phyloP scores from a whole-genome alignment of 2,113 vertebrate genomes.

The Thymallus thymallus region DNA sequence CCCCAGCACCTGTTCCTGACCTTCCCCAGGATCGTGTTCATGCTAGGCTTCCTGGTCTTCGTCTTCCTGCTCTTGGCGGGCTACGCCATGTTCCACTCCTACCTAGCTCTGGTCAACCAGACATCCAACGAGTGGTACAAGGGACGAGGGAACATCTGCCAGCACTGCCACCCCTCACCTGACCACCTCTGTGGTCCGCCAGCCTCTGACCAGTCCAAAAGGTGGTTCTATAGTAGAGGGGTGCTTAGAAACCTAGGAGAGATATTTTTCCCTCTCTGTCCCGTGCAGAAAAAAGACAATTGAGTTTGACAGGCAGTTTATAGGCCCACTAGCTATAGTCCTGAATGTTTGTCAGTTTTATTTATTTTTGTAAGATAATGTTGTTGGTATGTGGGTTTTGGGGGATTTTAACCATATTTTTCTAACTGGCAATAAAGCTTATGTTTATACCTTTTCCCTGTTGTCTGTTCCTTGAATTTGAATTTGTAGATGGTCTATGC shows the following conservation, averaged over 20 bases:
- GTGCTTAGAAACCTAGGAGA: constrained; percentile 81
- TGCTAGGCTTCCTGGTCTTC: constrained; percentile 87
- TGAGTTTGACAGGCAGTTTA: constrained; percentile 8
- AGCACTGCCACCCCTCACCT: constrained; percentile 64
- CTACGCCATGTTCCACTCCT: constrained; percentile 82
- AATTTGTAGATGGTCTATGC: too few relatives aligned
- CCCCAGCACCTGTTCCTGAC: constrained; percentile 90
- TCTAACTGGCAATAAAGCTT: neutral
- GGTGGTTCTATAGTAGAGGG: constrained; percentile 80
- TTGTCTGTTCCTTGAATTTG: too few relatives aligned
- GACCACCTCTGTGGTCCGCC: constrained; percentile 39
- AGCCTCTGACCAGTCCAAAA: constrained; percentile 52
- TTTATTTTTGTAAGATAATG: neutral
- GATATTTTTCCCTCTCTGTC: constrained; percentile 74
- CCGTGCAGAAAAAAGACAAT: constrained; percentile 60
- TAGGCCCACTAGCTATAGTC: constrained; percentile 38
- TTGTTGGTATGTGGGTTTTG: neutral
- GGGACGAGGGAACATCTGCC: constrained; percentile 56
- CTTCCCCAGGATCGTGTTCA: constrained; percentile 90
- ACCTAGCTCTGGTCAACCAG: constrained; percentile 85
- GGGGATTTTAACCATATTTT: neutral
- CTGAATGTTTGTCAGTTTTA: neutral
- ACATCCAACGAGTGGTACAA: constrained; percentile 92
- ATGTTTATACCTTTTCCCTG: too few relatives aligned
- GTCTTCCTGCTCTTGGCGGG: constrained; percentile 81